These are phyloP conservation scores for Lordiphosa collinella DNA, from an alignment of 1,140 invertebrate species.

Conservation along the genomic window DNA sequence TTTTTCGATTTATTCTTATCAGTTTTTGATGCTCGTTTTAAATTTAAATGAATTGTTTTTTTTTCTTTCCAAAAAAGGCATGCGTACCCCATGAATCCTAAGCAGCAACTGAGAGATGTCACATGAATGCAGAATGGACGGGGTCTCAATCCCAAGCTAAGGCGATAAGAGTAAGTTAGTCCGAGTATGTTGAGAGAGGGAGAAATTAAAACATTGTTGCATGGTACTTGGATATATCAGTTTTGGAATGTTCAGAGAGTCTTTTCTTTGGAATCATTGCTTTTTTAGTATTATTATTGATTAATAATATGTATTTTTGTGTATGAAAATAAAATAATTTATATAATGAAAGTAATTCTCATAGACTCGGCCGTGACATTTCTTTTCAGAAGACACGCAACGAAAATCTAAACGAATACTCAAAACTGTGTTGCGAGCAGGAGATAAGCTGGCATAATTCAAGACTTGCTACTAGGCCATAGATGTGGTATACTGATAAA, in stretches of 20 bases:
- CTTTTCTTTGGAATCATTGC: too few relatives aligned
- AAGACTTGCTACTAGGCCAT: conserved; percentile 12
- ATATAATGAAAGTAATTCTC: neutral
- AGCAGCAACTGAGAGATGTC: conserved; percentile 54
- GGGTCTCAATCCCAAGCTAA: conserved; percentile 23
- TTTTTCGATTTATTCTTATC: neutral
- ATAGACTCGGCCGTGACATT: neutral
- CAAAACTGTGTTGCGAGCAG: conserved; percentile 42
- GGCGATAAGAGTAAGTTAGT: conserved; percentile 43
- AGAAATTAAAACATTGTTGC: conserved; percentile 60
- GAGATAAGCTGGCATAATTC: conserved; percentile 42
- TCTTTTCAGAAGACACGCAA: conserved; percentile 29
- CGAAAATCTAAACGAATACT: conserved; percentile 18
- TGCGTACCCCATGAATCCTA: conserved; percentile 63
- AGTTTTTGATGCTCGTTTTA: conserved; percentile 31
- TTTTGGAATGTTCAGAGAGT: too few relatives aligned
- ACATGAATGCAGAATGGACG: conserved; percentile 41
- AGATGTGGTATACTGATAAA: conserved; percentile 37
- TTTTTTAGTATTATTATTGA: too few relatives aligned
- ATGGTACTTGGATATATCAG: conserved; percentile 61
- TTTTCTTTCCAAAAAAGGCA: conserved; percentile 18
- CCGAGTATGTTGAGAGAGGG: neutral
- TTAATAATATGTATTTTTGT: too few relatives aligned
- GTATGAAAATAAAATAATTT: too few relatives aligned
- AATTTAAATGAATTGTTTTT: conserved; percentile 27